These are phyloP conservation scores for Pampus argenteus DNA, from an alignment of 2,797 vertebrate species.

Conservation along the genomic window DNA sequence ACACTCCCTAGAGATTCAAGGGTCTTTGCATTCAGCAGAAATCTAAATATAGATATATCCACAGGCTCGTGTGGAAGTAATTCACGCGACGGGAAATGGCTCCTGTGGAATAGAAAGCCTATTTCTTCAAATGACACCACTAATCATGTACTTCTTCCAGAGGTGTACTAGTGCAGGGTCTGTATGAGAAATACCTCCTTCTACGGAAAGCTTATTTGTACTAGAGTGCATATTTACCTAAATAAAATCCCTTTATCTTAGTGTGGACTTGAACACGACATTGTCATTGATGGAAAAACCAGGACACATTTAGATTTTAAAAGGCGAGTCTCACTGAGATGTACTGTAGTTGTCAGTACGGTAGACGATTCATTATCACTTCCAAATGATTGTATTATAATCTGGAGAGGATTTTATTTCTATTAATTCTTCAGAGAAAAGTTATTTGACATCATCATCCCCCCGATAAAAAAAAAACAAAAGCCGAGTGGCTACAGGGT, in stretches of 20 bases:
- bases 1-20: conserved; percentile 14
- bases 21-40: conserved; percentile 28
- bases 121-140: conserved; percentile 43
- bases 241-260: conserved; percentile 41
- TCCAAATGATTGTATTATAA: conserved; percentile 57
- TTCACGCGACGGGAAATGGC: conserved; percentile 49
- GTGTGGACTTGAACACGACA: background rate
- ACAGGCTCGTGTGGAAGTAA: conserved; percentile 49
- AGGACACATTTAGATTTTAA: conserved; percentile 2
- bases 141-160: conserved; percentile 19
- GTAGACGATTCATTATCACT: conserved; percentile 27
- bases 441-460: conserved; percentile 40
- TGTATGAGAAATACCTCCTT: conserved; percentile 23
- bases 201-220: conserved; percentile 8
- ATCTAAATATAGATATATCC: conserved; percentile 59
- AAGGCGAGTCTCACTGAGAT: conserved; percentile 27
- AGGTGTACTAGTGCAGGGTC: conserved; percentile 20
- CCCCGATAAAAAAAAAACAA: too few relatives aligned
- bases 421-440: conserved; percentile 26
- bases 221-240: conserved; percentile 35
- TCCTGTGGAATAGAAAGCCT: conserved; percentile 40
- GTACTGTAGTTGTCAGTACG: background rate
- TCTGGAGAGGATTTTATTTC: conserved; percentile 51
- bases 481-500: too few relatives aligned
- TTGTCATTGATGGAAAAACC: conserved; percentile 24